phyloP scores from a whole-genome alignment of 2,797 vertebrate genomes.

The Monodelphis domestica region DNA sequence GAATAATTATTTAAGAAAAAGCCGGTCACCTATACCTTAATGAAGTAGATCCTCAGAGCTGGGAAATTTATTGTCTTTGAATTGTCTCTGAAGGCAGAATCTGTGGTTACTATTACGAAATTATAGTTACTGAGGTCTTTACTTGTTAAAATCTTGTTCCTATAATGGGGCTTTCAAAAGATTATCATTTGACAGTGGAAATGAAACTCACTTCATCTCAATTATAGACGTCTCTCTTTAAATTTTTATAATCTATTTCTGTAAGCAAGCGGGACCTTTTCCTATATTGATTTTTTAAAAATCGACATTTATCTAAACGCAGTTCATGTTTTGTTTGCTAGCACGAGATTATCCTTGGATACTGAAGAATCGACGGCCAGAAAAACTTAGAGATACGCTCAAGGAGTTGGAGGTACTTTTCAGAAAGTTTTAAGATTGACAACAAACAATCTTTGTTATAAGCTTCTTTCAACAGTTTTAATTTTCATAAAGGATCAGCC shows the following conservation, averaged over 20 bases:
- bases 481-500: conserved; percentile 94
- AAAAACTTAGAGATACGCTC: conserved; percentile 93
- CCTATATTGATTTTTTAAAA: conserved; percentile 37
- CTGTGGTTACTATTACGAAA: conserved; percentile 67
- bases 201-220: conserved; percentile 68
- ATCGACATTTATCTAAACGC: conserved; percentile 65
- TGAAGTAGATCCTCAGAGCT: conserved; percentile 43
- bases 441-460: conserved; percentile 90
- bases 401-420: conserved; percentile 96
- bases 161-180: conserved; percentile 72
- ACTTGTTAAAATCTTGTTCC: conserved; percentile 72
- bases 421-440: conserved; percentile 90
- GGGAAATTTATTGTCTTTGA: conserved; percentile 62
- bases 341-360: conserved; percentile 94
- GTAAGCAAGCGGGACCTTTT: conserved; percentile 60
- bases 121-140: conserved; percentile 67
- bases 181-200: conserved; percentile 67
- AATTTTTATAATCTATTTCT: conserved; percentile 60
- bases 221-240: conserved; percentile 67
- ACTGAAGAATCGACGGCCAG: conserved; percentile 92
- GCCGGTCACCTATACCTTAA: conserved; percentile 57
- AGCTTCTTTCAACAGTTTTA: conserved; percentile 93
- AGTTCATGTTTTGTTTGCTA: conserved; percentile 81
- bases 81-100: conserved; percentile 55
- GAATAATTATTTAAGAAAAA: conserved; percentile 58